phyloP scores from a whole-genome alignment of 1,140 invertebrate species.

The Arion vulgaris region DNA sequence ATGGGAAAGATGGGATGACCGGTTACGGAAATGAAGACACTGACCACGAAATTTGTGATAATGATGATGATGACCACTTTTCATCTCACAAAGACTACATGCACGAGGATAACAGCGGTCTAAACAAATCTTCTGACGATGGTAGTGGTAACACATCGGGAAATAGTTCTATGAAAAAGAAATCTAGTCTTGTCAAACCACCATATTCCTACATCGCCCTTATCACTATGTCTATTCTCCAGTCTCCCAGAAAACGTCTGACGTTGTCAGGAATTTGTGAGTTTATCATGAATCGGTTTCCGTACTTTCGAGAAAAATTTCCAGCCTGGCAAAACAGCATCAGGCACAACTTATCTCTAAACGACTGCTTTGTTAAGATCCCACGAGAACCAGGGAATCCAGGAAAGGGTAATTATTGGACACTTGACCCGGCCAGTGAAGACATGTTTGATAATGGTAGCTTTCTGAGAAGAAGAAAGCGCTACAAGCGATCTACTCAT shows the following conservation, averaged over 20 bases:
- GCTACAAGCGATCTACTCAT: constrained; percentile 90
- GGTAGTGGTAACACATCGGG: neutral
- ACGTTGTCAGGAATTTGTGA: constrained; percentile 98
- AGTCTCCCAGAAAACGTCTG: constrained; percentile 95
- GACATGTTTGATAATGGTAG: constrained; percentile 99
- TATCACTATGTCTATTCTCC: constrained; percentile 98
- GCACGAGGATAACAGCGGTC: constrained; percentile 25
- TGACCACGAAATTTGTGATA: constrained; percentile 31
- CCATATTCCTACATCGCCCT: constrained; percentile 98
- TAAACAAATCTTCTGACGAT: neutral
- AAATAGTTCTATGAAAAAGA: constrained; percentile 42
- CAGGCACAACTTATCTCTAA: constrained; percentile 95
- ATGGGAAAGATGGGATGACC: constrained; percentile 19
- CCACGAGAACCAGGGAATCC: constrained; percentile 98
- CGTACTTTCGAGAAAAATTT: constrained; percentile 75
- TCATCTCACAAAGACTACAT: constrained; percentile 14
- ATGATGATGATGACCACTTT: constrained; percentile 6
- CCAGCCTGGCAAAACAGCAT: constrained; percentile 86
- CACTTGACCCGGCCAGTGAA: constrained; percentile 94
- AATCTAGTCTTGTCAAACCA: constrained; percentile 83
- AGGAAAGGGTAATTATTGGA: constrained; percentile 98
- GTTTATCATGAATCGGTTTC: constrained; percentile 98
- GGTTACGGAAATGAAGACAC: constrained; percentile 24
- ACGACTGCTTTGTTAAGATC: constrained; percentile 99
- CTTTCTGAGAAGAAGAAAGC: constrained; percentile 93